Percentiles rank a stretch among this genome's conserved stretches.
These are phyloP conservation scores for Gallinago stenura DNA, from an alignment of 2,797 vertebrate genomes.

Conservation along the genomic window DNA sequence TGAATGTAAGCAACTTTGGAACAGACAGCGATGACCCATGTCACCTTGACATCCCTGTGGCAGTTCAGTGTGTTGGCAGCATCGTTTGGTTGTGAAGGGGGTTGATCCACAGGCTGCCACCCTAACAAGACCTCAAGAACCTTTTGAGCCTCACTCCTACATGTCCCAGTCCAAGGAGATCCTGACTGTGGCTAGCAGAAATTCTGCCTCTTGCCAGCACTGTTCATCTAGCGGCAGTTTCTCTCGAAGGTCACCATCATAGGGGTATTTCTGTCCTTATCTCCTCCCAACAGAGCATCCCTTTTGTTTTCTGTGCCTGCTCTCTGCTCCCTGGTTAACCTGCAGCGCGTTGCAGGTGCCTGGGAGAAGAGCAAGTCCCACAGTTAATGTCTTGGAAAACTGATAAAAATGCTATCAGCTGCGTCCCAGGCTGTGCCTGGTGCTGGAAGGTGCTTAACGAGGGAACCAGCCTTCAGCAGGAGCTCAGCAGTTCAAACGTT, in stretches of 20 bases:
- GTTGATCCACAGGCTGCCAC: accelerated
- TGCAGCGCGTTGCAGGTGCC: neutral
- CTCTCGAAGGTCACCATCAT: neutral
- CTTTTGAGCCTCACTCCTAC: neutral
- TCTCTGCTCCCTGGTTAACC: neutral
- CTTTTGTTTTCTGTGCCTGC: neutral
- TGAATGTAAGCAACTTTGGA: neutral
- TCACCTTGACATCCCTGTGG: neutral
- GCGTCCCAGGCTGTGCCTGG: neutral
- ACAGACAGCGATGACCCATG: accelerated
- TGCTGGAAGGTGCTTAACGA: neutral
- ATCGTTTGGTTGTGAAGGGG: neutral
- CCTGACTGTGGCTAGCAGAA: neutral
- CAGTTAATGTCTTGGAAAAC: neutral
- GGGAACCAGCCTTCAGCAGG: neutral
- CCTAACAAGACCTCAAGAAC: neutral
- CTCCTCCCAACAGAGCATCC: neutral
- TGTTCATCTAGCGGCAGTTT: neutral
- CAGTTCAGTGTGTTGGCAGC: neutral
- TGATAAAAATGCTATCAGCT: neutral
- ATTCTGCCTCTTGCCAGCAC: neutral
- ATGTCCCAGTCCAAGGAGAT: neutral
- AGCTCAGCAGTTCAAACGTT: neutral
- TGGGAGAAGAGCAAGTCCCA: neutral
- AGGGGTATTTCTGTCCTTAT: neutral